Percentiles rank a stretch among this genome's conserved stretches.
phyloP scores from a whole-genome alignment of 2,888 invertebrate species.

The Metallyticus violacea region DNA sequence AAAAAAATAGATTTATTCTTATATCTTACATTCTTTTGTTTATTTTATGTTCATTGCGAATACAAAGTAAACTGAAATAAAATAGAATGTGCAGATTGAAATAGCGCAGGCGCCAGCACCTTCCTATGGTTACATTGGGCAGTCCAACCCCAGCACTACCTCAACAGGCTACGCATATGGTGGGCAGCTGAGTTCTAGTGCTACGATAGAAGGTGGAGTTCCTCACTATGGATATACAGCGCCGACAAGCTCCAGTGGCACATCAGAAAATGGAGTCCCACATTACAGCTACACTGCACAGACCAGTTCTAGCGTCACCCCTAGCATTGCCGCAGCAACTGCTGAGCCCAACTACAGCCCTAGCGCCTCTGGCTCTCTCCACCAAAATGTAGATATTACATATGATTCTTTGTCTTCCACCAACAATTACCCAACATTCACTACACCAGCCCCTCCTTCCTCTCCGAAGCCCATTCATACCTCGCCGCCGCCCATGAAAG shows the following conservation, averaged over 20 bases:
- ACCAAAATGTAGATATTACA: conserved; percentile 7
- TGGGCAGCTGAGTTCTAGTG: background rate
- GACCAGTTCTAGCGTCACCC: background rate
- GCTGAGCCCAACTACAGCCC: background rate
- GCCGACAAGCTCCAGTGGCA: background rate
- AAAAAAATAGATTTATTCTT: too few relatives aligned
- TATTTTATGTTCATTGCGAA: background rate
- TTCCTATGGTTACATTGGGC: background rate
- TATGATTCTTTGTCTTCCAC: conserved; percentile 6
- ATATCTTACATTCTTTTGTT: too few relatives aligned
- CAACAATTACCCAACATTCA: background rate
- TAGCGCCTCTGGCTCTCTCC: background rate
- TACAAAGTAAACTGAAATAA: background rate
- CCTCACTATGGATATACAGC: background rate
- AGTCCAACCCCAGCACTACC: background rate
- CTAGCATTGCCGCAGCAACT: background rate
- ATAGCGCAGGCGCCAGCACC: background rate
- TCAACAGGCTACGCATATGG: background rate
- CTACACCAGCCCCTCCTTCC: background rate
- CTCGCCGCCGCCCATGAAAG: conserved; percentile 25
- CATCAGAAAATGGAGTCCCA: background rate
- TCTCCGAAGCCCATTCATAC: background rate
- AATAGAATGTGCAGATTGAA: background rate
- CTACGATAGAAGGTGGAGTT: background rate
- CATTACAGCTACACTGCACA: background rate